phyloP scores from a whole-genome alignment of 2,113 vertebrate genomes.

The Neofelis nebulosa region DNA sequence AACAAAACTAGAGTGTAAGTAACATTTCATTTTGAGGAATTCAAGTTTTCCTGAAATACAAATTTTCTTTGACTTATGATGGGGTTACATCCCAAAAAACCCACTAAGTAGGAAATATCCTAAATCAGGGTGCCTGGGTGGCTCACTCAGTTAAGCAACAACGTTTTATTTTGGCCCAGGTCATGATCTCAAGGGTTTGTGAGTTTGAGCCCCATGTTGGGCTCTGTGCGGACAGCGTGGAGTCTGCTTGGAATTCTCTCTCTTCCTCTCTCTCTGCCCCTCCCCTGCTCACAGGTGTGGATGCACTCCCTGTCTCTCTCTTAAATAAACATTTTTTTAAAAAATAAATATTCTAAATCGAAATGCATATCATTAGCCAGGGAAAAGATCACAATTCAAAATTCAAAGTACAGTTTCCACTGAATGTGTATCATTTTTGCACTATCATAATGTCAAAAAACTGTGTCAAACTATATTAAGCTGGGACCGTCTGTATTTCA shows the following conservation, averaged over 20 bases:
- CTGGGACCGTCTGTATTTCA: neutral
- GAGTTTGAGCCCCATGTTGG: too few species aligned
- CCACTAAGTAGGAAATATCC: too few species aligned
- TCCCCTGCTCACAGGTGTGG: too few species aligned
- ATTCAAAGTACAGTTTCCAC: neutral
- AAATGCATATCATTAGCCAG: neutral
- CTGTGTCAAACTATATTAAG: neutral
- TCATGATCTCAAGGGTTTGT: too few species aligned
- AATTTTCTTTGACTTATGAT: neutral
- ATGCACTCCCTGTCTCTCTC: too few species aligned
- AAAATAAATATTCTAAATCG: neutral
- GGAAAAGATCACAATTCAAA: neutral
- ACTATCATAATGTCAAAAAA: neutral
- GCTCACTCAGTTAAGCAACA: too few species aligned
- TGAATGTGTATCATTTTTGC: neutral
- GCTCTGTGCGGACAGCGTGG: too few species aligned
- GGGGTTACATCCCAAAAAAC: neutral
- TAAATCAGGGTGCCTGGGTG: too few species aligned
- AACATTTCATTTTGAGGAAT: conserved; percentile 14
- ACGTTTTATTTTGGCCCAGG: too few species aligned
- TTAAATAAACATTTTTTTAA: too few species aligned
- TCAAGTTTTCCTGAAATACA: neutral
- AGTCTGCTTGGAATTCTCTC: too few species aligned
- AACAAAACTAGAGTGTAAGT: neutral
- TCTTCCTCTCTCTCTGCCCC: too few species aligned